These are phyloP conservation scores for Elgaria multicarinata DNA, from an alignment of 2,113 vertebrate genomes.

Conservation along the genomic window DNA sequence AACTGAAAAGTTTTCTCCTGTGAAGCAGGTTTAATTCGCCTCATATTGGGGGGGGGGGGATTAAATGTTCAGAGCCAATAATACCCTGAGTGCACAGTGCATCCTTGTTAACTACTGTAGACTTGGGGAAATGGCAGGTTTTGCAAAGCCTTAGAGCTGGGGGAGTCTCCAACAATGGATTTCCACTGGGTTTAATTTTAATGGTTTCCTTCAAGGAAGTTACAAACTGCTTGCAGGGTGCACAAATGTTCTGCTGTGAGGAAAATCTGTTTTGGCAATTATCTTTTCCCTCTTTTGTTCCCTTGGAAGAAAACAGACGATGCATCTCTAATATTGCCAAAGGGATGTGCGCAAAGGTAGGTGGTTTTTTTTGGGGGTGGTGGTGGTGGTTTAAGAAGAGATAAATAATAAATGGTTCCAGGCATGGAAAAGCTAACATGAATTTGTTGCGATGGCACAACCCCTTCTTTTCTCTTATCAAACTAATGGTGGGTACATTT, in stretches of 20 bases:
- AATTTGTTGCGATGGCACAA: not conserved
- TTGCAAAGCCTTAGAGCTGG: not conserved
- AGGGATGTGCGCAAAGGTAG: not conserved
- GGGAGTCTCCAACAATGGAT: not conserved
- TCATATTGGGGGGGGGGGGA: not conserved
- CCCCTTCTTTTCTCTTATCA: not conserved
- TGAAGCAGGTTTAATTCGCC: not conserved
- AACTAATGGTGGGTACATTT: not conserved
- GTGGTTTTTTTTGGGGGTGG: rapidly evolving
- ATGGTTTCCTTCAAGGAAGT: not conserved
- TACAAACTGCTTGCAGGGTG: rapidly evolving
- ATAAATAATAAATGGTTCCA: not conserved
- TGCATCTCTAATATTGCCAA: not conserved
- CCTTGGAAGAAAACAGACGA: not conserved
- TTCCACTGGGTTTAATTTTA: not conserved
- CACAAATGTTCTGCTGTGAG: not conserved
- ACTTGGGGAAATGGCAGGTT: not conserved
- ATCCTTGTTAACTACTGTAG: rapidly evolving
- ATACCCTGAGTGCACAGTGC: not conserved
- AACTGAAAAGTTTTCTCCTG: not conserved
- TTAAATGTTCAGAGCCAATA: not conserved
- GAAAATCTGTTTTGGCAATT: not conserved
- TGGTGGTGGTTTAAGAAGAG: not conserved
- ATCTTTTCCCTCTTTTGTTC: not conserved
- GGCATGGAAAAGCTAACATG: not conserved